These are phyloP conservation scores for Marmota flaviventris DNA, from an alignment of 2,113 vertebrate species.

Conservation along the genomic window DNA sequence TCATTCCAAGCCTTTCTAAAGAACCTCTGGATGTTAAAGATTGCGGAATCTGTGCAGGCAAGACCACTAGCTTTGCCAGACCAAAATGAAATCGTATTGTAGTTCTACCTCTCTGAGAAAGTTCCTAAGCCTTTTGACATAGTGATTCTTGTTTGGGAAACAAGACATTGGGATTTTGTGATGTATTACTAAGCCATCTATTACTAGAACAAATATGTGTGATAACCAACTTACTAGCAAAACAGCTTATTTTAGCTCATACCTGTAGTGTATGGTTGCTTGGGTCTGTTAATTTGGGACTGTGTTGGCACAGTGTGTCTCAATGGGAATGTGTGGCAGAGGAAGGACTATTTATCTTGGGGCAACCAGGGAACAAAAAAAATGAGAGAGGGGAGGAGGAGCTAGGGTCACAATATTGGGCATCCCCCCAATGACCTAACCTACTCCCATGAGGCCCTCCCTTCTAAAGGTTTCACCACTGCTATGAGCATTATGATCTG, in stretches of 20 bases:
- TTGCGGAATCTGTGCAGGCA: not conserved
- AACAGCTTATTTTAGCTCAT: not conserved
- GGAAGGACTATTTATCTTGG: not conserved
- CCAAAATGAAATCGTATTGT: not conserved
- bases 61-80: not conserved
- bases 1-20: not conserved
- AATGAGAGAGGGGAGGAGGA: not conserved
- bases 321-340: not conserved
- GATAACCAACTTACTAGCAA: not conserved
- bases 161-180: not conserved
- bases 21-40: not conserved
- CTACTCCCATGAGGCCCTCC: fast-evolving
- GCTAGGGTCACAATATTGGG: not conserved
- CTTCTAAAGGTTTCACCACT: not conserved
- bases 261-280: fast-evolving
- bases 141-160: not conserved
- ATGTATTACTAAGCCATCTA: not conserved
- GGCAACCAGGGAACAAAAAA: not conserved
- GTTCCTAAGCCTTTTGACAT: not conserved
- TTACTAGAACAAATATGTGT: not conserved
- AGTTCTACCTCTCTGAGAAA: not conserved
- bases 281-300: not conserved
- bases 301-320: too few relatives aligned
- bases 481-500: too few relatives aligned
- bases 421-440: too few relatives aligned